Evolutionary conservation across 2,797 vertebrate species (phyloP).

Genomic region (Paguma larvata): DNA sequence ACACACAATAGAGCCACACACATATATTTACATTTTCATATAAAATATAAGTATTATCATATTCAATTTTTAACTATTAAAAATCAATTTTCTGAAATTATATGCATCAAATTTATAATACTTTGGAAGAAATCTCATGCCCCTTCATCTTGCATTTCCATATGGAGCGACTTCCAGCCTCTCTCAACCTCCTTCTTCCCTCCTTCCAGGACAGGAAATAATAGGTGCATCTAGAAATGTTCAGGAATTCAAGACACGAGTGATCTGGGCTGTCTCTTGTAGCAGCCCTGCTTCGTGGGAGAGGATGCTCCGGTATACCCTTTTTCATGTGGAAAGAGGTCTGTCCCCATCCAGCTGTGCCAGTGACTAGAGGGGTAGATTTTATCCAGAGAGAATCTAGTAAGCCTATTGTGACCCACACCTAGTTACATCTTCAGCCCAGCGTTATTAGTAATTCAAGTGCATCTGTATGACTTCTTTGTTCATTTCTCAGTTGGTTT

Average conservation of each 20-base stretch:
- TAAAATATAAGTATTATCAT: neutral
- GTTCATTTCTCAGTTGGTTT: neutral
- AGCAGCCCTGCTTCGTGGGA: neutral
- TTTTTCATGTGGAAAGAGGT: neutral
- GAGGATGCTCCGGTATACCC: neutral
- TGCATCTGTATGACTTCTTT: neutral
- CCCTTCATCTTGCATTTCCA: neutral
- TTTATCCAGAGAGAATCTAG: neutral
- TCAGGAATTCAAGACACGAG: neutral
- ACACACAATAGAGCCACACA: neutral
- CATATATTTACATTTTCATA: neutral
- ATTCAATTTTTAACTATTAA: neutral
- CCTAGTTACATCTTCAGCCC: neutral
- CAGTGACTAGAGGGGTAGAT: neutral
- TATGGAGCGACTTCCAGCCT: neutral
- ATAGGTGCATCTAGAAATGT: neutral
- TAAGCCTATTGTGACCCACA: neutral
- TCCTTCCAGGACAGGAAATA: neutral
- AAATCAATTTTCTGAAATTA: neutral
- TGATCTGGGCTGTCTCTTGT: neutral
- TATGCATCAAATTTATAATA: neutral
- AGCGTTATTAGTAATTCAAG: neutral
- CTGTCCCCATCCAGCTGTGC: neutral
- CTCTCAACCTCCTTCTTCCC: neutral
- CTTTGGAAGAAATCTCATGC: neutral